Evolutionary conservation across 2,797 vertebrate species (phyloP).

Genomic region (Amphiprion clarkii): DNA sequence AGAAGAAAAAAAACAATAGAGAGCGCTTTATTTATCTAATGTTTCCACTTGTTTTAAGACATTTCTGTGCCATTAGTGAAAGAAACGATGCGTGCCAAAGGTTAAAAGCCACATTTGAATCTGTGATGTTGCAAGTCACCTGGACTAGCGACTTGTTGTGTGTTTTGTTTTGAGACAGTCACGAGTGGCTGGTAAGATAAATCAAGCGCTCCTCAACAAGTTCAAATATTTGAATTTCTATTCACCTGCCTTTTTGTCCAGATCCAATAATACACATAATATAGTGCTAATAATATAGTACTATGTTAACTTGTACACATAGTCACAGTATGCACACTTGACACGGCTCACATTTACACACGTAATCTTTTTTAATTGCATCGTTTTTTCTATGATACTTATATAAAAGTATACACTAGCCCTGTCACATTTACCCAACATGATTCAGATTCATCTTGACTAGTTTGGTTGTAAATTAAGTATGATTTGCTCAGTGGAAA

Average conservation of each 20-base stretch:
- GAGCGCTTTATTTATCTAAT: constrained; percentile 48
- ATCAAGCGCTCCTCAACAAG: constrained; percentile 51
- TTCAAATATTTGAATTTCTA: constrained; percentile 49
- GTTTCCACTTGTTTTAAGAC: constrained; percentile 19
- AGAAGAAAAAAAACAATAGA: neutral
- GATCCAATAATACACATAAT: constrained; percentile 55
- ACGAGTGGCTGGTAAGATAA: constrained; percentile 7
- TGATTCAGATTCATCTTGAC: constrained; percentile 25
- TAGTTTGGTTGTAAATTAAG: constrained; percentile 33
- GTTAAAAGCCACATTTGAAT: constrained; percentile 32
- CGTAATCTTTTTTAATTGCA: constrained; percentile 31
- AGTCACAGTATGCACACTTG: constrained; percentile 48
- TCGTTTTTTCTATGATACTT: constrained; percentile 8
- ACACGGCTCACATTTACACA: constrained; percentile 49
- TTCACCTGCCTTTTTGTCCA: constrained; percentile 44
- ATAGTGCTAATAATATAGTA: constrained; percentile 54
- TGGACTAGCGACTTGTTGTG: neutral
- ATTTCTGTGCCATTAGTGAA: constrained; percentile 3
- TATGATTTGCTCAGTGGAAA: constrained; percentile 34
- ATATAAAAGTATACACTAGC: constrained; percentile 11
- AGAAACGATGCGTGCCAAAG: constrained; percentile 29
- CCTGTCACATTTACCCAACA: constrained; percentile 32
- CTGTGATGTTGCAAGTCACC: neutral
- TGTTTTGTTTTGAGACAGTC: constrained; percentile 19
- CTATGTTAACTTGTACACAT: constrained; percentile 45